Evolutionary conservation across 2,888 invertebrate genomes (phyloP).

Genomic region (Melikaiella ostensackeni): DNA sequence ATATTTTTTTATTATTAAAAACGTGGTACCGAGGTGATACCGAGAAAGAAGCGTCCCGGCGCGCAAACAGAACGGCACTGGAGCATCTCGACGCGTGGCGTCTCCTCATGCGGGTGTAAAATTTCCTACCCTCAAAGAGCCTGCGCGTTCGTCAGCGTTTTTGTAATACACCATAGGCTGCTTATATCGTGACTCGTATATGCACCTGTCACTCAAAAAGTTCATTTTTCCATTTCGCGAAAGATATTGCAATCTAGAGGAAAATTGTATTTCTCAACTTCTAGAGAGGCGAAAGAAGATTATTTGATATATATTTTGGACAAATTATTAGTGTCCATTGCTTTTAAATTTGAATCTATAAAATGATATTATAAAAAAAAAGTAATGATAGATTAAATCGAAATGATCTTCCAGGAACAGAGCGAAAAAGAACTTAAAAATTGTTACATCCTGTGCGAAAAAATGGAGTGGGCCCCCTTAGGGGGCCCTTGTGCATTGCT

Average conservation of each 20-base stretch:
- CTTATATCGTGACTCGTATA: background rate
- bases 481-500: no score
- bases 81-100: conserved; percentile 51
- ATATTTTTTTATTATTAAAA: background rate
- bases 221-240: background rate
- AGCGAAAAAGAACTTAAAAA: no score
- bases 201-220: background rate
- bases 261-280: background rate
- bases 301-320: background rate
- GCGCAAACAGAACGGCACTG: conserved; percentile 61
- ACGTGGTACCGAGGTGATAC: conserved; percentile 4
- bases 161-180: conserved; percentile 16
- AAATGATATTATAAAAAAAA: background rate
- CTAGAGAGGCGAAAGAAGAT: background rate
- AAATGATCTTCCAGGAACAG: no score
- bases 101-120: conserved; percentile 16
- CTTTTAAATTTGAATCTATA: background rate
- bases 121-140: conserved; percentile 18
- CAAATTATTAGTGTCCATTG: background rate
- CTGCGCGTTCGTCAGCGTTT: conserved; percentile 20
- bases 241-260: background rate
- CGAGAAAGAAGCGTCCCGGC: conserved; percentile 46
- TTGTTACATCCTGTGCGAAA: no score
- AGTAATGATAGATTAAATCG: no score
- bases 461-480: no score